Percentiles rank a stretch among this genome's conserved stretches.
These are phyloP conservation scores for Amiota communis DNA, from an alignment of 2,888 invertebrate species.

Conservation along the genomic window DNA sequence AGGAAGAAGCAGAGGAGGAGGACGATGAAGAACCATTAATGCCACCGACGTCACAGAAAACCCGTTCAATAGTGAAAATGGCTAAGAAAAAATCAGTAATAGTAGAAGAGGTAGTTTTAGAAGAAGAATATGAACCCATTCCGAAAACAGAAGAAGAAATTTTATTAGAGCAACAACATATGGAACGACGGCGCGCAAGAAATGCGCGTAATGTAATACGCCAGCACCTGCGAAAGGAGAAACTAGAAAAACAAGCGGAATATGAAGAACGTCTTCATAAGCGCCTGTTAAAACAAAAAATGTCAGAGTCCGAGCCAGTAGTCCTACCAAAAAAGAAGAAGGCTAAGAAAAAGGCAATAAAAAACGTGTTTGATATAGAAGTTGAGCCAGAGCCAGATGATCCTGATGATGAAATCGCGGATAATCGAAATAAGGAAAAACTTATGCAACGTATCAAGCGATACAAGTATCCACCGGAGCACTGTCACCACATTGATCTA, in stretches of 20 bases:
- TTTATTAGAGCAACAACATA: not conserved
- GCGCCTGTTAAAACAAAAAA: conserved; percentile 23
- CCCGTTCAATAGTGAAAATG: not conserved
- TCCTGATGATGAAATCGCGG: conserved; percentile 44
- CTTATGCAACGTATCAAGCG: conserved; percentile 38
- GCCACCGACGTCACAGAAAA: not conserved
- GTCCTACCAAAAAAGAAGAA: not conserved
- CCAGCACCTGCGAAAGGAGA: conserved; percentile 43
- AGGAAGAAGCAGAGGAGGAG: conserved; percentile 41
- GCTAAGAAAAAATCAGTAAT: not conserved
- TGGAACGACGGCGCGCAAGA: conserved; percentile 36
- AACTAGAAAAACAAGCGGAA: conserved; percentile 33
- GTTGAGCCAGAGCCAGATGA: conserved; percentile 54
- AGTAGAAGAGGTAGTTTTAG: not conserved
- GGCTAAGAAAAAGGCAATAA: conserved; percentile 26
- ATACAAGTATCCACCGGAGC: conserved; percentile 56
- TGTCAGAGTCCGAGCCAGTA: conserved; percentile 5
- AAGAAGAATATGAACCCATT: not conserved
- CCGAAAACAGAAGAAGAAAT: not conserved
- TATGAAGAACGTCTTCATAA: conserved; percentile 35
- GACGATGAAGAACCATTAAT: conserved; percentile 11
- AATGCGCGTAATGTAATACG: conserved; percentile 46
- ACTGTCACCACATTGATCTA: conserved; percentile 66
- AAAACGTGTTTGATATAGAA: conserved; percentile 47
- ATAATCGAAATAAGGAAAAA: conserved; percentile 51